Evolutionary conservation across 2,888 invertebrate genomes (phyloP).

Genomic region (Ephialtes manifestator): DNA sequence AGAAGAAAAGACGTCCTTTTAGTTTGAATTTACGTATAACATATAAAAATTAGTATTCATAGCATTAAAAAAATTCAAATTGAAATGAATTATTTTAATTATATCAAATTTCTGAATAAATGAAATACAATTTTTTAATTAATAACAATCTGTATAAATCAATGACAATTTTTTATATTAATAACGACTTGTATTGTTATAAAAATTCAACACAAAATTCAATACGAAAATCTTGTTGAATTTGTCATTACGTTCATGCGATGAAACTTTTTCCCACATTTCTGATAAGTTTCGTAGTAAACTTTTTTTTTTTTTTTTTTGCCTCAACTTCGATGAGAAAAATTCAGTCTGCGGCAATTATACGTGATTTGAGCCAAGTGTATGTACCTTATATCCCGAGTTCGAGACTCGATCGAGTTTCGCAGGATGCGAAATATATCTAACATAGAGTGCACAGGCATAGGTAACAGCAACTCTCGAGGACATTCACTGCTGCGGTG

Average conservation of each 20-base stretch:
- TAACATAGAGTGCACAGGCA: neutral
- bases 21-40: too few species aligned
- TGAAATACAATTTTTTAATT: too few species aligned
- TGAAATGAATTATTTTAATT: too few species aligned
- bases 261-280: slow-evolving; percentile 56
- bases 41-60: too few species aligned
- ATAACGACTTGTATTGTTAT: too few species aligned
- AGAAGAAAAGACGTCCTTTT: too few species aligned
- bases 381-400: slow-evolving; percentile 49
- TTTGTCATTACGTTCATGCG: slow-evolving; percentile 24
- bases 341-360: slow-evolving; percentile 47
- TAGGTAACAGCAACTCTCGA: slow-evolving; percentile 53
- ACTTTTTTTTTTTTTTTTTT: slow-evolving; percentile 28
- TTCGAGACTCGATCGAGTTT: slow-evolving; percentile 66
- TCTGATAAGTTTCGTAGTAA: slow-evolving; percentile 38
- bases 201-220: neutral
- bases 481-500: slow-evolving; percentile 65
- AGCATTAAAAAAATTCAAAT: too few species aligned
- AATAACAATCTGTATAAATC: too few species aligned
- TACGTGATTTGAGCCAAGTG: slow-evolving; percentile 33
- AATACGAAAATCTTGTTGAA: neutral
- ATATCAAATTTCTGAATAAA: too few species aligned
- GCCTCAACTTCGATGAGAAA: slow-evolving; percentile 47
- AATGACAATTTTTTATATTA: too few species aligned
- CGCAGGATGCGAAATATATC: slow-evolving; percentile 61